Evolutionary conservation across 2,113 vertebrate genomes (phyloP).

Genomic region (Taxidea taxus): DNA sequence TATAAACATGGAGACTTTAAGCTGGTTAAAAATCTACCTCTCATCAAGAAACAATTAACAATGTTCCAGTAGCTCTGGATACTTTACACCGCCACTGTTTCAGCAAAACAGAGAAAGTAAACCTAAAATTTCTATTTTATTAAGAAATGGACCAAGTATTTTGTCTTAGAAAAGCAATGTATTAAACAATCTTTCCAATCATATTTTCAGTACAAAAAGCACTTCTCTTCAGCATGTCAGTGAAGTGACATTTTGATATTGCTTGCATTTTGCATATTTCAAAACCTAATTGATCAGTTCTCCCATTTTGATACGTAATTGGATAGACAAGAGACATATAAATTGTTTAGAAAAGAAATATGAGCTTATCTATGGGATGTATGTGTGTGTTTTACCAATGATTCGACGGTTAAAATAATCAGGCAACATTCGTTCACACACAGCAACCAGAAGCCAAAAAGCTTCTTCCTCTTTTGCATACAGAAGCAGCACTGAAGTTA

Average conservation of each 20-base stretch:
- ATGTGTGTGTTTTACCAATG: constrained; percentile 86
- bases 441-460: constrained; percentile 97
- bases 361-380: neutral
- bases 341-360: constrained; percentile 52
- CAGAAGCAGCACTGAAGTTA: constrained; percentile 96
- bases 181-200: neutral
- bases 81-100: neutral
- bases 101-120: neutral
- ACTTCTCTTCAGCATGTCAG: neutral
- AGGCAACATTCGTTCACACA: constrained; percentile 97
- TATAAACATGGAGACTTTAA: constrained; percentile 12
- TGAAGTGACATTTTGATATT: constrained; percentile 32
- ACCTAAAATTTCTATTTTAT: constrained; percentile 28
- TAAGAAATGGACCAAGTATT: neutral
- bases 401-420: constrained; percentile 98
- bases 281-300: constrained; percentile 39
- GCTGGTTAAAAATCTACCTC: neutral
- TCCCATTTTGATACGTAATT: constrained; percentile 46
- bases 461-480: constrained; percentile 99
- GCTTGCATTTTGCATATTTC: constrained; percentile 17
- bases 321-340: neutral
- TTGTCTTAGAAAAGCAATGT: constrained; percentile 29
- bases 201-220: neutral
- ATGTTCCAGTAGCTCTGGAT: neutral
- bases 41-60: constrained; percentile 39